phyloP scores from a whole-genome alignment of 2,888 invertebrate genomes.

The Leptopilina syphax region DNA sequence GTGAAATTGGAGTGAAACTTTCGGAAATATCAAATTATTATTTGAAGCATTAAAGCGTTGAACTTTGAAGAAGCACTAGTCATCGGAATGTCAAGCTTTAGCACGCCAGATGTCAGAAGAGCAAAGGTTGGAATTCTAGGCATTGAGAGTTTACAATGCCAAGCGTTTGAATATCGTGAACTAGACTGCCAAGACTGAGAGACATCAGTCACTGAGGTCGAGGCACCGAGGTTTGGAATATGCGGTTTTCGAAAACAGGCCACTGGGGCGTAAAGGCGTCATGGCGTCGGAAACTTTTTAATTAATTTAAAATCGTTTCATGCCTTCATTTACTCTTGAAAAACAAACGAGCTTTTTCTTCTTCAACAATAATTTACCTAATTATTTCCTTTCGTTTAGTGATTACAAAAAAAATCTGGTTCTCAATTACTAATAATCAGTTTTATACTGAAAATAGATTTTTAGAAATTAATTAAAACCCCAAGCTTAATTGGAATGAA shows the following conservation, averaged over 20 bases:
- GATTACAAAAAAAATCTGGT: too few relatives aligned
- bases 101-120: conserved; percentile 36
- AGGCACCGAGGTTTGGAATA: neutral
- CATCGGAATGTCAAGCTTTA: conserved; percentile 35
- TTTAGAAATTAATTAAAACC: too few relatives aligned
- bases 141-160: conserved; percentile 38
- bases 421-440: too few relatives aligned
- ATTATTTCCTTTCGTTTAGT: neutral
- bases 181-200: conserved; percentile 31
- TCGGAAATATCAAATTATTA: neutral
- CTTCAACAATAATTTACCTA: neutral
- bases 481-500: too few relatives aligned
- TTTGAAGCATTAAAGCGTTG: conserved; percentile 13
- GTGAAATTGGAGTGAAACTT: conserved; percentile 32
- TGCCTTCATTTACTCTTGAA: too few relatives aligned
- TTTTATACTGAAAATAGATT: too few relatives aligned
- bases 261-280: conserved; percentile 7
- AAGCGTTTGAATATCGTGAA: conserved; percentile 28
- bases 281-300: conserved; percentile 15
- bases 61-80: conserved; percentile 34
- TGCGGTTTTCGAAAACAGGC: conserved; percentile 21
- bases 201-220: conserved; percentile 29
- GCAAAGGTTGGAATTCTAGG: conserved; percentile 36
- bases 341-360: neutral
- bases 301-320: conserved; percentile 5